phyloP scores from a whole-genome alignment of 2,113 vertebrate species.

The Cinclus mexicanus region DNA sequence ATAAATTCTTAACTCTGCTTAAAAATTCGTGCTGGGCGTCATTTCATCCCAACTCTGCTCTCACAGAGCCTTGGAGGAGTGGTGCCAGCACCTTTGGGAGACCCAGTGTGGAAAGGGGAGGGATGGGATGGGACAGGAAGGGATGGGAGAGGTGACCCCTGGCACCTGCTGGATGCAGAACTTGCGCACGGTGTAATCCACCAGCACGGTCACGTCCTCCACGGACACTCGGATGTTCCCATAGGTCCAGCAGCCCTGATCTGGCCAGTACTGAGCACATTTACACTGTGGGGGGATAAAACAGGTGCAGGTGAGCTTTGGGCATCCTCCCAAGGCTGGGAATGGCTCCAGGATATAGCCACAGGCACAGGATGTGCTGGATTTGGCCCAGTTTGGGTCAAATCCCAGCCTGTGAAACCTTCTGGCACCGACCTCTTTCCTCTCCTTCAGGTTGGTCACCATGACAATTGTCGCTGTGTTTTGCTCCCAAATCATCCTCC shows the following conservation, averaged over 20 bases:
- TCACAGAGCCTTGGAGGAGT: neutral
- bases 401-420: neutral
- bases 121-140: neutral
- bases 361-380: accelerated
- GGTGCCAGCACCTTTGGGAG: neutral
- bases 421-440: conserved; percentile 86
- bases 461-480: conserved; percentile 98
- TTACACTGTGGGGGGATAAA: conserved; percentile 83
- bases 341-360: neutral
- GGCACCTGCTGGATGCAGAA: conserved; percentile 98
- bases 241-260: conserved; percentile 98
- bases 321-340: neutral
- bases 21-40: neutral
- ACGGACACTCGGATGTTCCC: conserved; percentile 97
- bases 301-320: neutral
- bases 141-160: accelerated
- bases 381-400: neutral
- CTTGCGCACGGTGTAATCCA: conserved; percentile 97
- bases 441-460: conserved; percentile 98
- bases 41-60: neutral
- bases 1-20: neutral
- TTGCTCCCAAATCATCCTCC: conserved; percentile 99
- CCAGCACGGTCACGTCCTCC: conserved; percentile 92
- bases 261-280: conserved; percentile 98
- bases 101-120: accelerated